phyloP scores from a whole-genome alignment of 2,797 vertebrate species.

The Pelodytes ibericus region DNA sequence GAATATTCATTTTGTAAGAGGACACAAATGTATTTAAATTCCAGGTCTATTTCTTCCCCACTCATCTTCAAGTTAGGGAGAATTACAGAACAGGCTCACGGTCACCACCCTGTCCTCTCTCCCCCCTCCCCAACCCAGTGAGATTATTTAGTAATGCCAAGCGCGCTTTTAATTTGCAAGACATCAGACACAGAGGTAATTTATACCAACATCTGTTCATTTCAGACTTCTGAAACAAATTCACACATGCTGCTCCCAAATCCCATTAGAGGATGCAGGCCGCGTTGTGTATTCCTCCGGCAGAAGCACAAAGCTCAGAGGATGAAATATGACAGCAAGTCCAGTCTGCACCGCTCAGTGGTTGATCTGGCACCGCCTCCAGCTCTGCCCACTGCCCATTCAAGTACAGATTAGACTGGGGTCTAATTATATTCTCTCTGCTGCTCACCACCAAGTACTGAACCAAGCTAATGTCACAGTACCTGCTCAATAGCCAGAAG shows the following conservation, averaged over 20 bases:
- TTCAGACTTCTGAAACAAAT: constrained; percentile 87
- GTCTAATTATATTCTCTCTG: not conserved
- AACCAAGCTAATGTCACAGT: not conserved
- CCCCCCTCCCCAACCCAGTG: constrained; percentile 66
- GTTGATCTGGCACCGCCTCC: not conserved
- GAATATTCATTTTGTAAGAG: no score
- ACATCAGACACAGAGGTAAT: constrained; percentile 87
- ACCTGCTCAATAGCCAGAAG: not conserved
- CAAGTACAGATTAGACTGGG: not conserved
- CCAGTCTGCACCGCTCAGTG: not conserved
- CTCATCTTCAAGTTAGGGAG: constrained; percentile 71
- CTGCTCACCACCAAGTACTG: not conserved
- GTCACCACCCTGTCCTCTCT: constrained; percentile 66
- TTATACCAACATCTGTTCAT: constrained; percentile 96
- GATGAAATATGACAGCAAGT: constrained; percentile 26
- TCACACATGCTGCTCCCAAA: constrained; percentile 80
- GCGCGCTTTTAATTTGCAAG: constrained; percentile 91
- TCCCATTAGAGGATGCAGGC: constrained; percentile 78
- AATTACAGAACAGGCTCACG: constrained; percentile 71
- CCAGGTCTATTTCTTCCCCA: constrained; percentile 67
- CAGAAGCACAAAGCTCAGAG: not conserved
- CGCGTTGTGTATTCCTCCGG: constrained; percentile 71
- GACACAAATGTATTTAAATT: no score
- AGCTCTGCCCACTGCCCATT: not conserved
- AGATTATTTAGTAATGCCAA: constrained; percentile 87